Evolutionary conservation across 2,797 vertebrate species (phyloP), one percentile per base, ranked within the genome.

Genomic region (Tokudaia muenninki): DNA sequence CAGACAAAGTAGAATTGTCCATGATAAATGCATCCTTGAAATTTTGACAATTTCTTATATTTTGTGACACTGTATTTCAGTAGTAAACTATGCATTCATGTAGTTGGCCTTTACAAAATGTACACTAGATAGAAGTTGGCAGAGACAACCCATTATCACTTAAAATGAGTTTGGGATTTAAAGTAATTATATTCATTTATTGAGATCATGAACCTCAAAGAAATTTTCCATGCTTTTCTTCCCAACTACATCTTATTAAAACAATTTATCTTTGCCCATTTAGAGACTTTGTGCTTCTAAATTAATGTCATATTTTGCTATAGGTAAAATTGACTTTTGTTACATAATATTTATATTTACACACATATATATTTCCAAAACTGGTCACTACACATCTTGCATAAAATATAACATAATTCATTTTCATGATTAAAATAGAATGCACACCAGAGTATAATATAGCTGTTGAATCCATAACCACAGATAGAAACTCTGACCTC

Each of bases 291-390:
- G 96, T 10, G 88, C 97, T 98, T 97, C 93, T 98, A 97, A 67
- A 78, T 97, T 98, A 94, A 97, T 97, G 52, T 97, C 96, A 70
- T 97, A 97, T 94, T 98, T 98, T 98, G 72, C 1, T 98, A 98
- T 96, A 97, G 83, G 86, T 52, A 78, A 88, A 55, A 94, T 97
- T 97, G 88, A 96, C 95, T 98, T 97, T 96, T 65, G 95, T 94
- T 57, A 78, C 72, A 95, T 97, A 98, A 97, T 98, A 98, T 98
- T 98, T 61, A 97, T 98, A 93, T 95, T 95, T 97, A 87, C 87
- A 92, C 94, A 74, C 84, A 97, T 90, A 98, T 96, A 83, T 84
- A 14, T 83, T 94, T 90, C 59, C 72, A 77, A 96, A 97, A 81
- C 8, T 52, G 55, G 70, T 97, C 90, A 57, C 57, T 34, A 78